Base-by-base conservation (phyloP, 1,140 invertebrate genomes). In the Calosoma granatense region DNA sequence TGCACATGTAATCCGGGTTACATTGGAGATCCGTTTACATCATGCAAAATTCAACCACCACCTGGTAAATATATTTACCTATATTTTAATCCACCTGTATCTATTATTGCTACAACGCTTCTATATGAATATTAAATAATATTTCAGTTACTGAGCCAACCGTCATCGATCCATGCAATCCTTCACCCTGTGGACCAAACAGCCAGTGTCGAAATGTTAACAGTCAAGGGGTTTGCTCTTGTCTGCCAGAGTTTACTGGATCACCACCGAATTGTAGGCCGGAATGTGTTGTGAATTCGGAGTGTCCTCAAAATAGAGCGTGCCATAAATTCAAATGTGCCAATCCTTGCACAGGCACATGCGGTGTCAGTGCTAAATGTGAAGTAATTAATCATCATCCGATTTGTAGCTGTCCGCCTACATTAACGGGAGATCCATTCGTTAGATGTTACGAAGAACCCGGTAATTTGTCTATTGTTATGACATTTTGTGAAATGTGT, bases 1-100 rank as follows among this genome's bases (percentile, higher is more conserved):
- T 94, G 92, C 68, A 80, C 80, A 47, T 94, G 91, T 66, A 78
- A 82, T 54, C 76, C 81, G 17, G 89, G 88, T 17, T 91, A 79
- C 68, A 86, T 84, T 17, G 90, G 90, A 54, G 85, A 92, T 80
- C 87, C 90, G 20, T 91, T 92, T 69, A 80, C 81, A 21, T 36
- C 6, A 12, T 47, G 41, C 41, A 9, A 3, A 47, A 17, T 47
- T 9, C 41, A 60, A 59, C 59, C 62, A 55, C 22, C 20, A 60
- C 57, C 60, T 63, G 56, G 63, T 65, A 60, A 65, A 22, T 55
- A 56, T 57, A n/a, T 20, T 23, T 53, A 55, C 20, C 1, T 1
- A 47, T 57, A 43, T 69, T n/a, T 64, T 64, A 62, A 63, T 61
- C 15, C 57, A 70, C 66, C 65, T 22, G 67, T 70, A 58, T 57